These are phyloP conservation scores for Conistra vaccinii DNA, from an alignment of 2,888 invertebrate genomes.

Conservation along the genomic window DNA sequence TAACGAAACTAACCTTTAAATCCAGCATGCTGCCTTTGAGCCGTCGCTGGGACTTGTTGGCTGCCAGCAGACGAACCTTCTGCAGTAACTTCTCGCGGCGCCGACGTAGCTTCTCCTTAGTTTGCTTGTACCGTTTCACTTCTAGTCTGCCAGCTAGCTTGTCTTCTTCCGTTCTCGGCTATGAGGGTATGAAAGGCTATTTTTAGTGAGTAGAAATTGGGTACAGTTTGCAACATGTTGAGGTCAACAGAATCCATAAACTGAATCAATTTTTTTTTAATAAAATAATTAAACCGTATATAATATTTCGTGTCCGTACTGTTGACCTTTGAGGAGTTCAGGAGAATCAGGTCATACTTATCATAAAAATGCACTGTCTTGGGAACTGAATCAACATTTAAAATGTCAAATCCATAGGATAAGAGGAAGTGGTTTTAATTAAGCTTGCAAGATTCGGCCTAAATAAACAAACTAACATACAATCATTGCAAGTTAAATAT, in stretches of 20 bases:
- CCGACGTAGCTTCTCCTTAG: constrained; percentile 94
- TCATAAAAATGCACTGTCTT: too few relatives aligned
- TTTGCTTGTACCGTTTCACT: constrained; percentile 94
- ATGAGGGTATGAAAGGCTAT: neutral
- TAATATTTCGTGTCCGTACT: too few relatives aligned
- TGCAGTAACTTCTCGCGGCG: constrained; percentile 91
- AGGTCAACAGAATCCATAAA: neutral
- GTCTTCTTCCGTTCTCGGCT: constrained; percentile 95
- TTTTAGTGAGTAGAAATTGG: neutral
- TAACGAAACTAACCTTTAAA: constrained; percentile 79
- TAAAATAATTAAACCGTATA: too few relatives aligned
- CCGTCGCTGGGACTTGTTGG: constrained; percentile 69
- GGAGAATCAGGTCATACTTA: too few relatives aligned
- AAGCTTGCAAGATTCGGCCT: too few relatives aligned
- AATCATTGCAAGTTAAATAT: too few relatives aligned
- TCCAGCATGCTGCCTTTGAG: constrained; percentile 74
- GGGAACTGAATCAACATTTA: too few relatives aligned
- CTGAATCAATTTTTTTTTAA: too few relatives aligned
- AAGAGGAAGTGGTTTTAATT: too few relatives aligned
- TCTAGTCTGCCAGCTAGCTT: constrained; percentile 93
- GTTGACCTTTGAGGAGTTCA: too few relatives aligned
- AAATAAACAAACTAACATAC: too few relatives aligned
- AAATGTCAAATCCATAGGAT: too few relatives aligned
- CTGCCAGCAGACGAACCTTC: constrained; percentile 77
- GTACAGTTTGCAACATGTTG: neutral